phyloP scores from a whole-genome alignment of 2,888 invertebrate genomes.

The Norana najaformis region DNA sequence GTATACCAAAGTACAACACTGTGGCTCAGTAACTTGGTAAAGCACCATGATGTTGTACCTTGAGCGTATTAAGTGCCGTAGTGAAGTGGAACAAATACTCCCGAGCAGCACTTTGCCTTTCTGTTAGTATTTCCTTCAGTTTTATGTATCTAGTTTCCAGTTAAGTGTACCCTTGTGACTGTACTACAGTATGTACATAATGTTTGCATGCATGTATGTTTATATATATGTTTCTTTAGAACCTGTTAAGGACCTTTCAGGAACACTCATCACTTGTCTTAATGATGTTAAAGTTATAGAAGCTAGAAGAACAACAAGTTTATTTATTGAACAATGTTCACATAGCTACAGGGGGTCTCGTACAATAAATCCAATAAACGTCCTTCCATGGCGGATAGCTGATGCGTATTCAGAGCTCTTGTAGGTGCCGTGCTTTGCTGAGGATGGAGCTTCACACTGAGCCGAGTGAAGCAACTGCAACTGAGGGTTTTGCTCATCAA shows the following conservation, averaged over 20 bases:
- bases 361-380: not conserved
- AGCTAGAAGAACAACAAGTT: not conserved
- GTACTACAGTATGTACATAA: not conserved
- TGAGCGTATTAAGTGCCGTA: not conserved
- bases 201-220: not conserved
- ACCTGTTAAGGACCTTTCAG: not conserved
- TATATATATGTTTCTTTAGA: not conserved
- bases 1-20: not conserved
- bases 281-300: not conserved
- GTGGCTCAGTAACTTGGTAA: not conserved
- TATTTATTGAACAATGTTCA: not conserved
- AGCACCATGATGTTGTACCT: not conserved
- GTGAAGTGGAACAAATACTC: slow-evolving; percentile 13
- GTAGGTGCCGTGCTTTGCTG: not conserved
- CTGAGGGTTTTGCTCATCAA: not conserved
- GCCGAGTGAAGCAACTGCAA: not conserved
- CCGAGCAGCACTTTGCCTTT: not conserved
- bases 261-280: not conserved
- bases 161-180: not conserved
- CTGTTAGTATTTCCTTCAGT: not conserved
- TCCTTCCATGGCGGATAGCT: not conserved
- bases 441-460: not conserved
- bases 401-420: not conserved
- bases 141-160: not conserved
- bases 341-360: not conserved